phyloP scores from a whole-genome alignment of 2,113 vertebrate species.

The Phaethon lepturus region DNA sequence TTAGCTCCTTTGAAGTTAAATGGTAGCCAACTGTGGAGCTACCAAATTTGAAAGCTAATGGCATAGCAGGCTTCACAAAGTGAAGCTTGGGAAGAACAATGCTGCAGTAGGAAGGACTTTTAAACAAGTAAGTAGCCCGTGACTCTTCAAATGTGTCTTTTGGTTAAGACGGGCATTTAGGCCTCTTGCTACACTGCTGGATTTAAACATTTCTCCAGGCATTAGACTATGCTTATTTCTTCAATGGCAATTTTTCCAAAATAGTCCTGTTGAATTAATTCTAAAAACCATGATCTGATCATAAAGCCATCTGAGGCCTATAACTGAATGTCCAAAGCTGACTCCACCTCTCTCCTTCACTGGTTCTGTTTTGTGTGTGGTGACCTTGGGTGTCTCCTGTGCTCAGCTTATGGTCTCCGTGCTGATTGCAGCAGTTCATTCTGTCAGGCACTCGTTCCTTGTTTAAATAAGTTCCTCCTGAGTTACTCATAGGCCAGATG shows the following conservation, averaged over 20 bases:
- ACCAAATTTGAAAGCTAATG: neutral
- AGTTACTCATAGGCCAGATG: conserved; percentile 56
- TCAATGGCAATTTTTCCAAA: neutral
- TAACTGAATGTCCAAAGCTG: neutral
- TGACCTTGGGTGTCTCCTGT: neutral
- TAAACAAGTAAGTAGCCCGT: neutral
- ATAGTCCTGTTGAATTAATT: neutral
- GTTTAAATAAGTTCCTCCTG: conserved; percentile 56
- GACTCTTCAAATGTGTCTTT: neutral
- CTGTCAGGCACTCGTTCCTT: neutral
- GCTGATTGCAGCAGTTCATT: conserved; percentile 38
- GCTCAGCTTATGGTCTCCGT: neutral
- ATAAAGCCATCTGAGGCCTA: neutral
- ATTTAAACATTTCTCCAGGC: neutral
- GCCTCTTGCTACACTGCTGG: neutral
- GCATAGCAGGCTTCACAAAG: neutral
- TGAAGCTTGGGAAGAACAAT: neutral
- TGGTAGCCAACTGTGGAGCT: neutral
- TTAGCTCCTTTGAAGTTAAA: neutral
- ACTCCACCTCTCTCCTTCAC: neutral
- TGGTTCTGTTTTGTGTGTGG: neutral
- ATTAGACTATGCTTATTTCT: neutral
- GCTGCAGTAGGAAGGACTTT: neutral
- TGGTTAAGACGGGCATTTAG: neutral
- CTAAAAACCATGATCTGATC: neutral